Base-by-base conservation (phyloP, 2,797 vertebrate genomes). In the Phataginus tricuspis region DNA sequence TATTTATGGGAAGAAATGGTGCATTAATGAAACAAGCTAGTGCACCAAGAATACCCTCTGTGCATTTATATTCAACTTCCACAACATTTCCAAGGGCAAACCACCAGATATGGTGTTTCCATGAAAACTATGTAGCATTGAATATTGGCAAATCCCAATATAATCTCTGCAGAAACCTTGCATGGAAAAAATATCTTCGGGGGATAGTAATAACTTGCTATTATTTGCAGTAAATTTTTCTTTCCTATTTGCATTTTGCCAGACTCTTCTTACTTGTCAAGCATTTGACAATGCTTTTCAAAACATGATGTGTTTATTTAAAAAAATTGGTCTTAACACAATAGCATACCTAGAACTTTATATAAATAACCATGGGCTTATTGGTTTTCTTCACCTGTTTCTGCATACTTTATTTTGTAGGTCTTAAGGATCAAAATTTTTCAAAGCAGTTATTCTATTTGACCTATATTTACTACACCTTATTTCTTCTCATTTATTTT, bases 1-100 rank as follows among this genome's bases (percentile, higher is more conserved):
- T 92, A 98, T 98, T 98, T 97, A 98, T 98, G 68, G 75, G 83
- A 96, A 97, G 89, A 96, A 94, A 7, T 92, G 63, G 95, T 89
- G 90, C 92, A 86, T 96, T 98, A 96, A 96, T 92, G 95, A 94
- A 97, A 97, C 61, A 96, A 94, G 49, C 63, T 97, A 42, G 68
- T 97, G 84, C 90, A 97, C 78, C 92, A 91, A 80, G 69, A 96
- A 71, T 39, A 71, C 74, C 87, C 74, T 68, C 78, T 57, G 37
- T 88, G 86, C 23, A 94, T 97, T 94, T 75, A 63, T 42, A 95
- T 21, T 42, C 0, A 51, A 63, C 39, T 92, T 96, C 21, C 4
- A 1, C 1, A 11, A 5, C 25, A 86, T 93, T 96, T 97, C 86
- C 88, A 97, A 97, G 74, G 94, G 55, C 89, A 97, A 39, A 7